phyloP scores from a whole-genome alignment of 2,113 vertebrate genomes.

The Laterallus jamaicensis region DNA sequence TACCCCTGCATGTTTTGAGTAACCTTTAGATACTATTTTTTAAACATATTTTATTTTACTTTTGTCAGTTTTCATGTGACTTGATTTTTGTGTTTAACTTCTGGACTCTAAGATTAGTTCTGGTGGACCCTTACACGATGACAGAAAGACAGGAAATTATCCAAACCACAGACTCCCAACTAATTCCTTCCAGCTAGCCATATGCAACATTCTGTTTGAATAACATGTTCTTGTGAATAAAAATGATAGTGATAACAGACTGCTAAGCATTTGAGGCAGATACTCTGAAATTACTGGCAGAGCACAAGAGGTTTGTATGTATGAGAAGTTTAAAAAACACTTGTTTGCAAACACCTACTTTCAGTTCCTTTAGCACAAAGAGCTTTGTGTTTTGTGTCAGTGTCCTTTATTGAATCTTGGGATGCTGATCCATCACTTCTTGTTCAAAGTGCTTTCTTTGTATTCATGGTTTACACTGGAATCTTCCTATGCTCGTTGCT shows the following conservation, averaged over 20 bases:
- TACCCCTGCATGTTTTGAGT: neutral
- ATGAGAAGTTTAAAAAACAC: neutral
- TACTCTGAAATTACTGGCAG: neutral
- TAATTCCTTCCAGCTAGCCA: neutral
- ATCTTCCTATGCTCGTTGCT: neutral
- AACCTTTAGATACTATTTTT: neutral
- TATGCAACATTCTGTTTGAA: neutral
- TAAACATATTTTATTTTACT: neutral
- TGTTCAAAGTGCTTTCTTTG: neutral
- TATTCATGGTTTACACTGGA: neutral
- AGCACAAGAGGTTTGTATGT: neutral
- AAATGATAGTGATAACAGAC: neutral
- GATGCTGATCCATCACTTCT: constrained; percentile 14
- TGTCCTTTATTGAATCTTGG: neutral
- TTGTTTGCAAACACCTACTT: neutral
- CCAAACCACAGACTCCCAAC: neutral
- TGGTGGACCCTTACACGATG: neutral
- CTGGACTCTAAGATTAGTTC: neutral
- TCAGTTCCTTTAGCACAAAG: neutral
- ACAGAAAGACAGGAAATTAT: neutral
- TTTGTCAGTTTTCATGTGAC: neutral
- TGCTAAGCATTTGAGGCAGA: neutral
- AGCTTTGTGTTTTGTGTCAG: neutral
- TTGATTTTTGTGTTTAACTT: neutral
- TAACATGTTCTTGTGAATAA: neutral